phyloP scores from a whole-genome alignment of 2,888 invertebrate genomes.

The Sphinx pinastri region DNA sequence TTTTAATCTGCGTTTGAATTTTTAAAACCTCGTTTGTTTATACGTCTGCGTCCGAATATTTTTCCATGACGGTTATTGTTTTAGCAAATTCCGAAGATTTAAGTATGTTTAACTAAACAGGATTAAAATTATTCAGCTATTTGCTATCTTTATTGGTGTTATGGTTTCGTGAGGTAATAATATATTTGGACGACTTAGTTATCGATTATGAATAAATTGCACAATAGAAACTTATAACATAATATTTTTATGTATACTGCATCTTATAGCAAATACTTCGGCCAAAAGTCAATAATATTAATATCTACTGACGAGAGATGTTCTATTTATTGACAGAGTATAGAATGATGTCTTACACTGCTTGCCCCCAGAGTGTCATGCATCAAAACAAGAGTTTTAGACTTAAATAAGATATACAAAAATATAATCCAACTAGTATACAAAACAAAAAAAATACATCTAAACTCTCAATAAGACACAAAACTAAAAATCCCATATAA shows the following conservation, averaged over 20 bases:
- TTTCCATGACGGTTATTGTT: constrained; percentile 15
- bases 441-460: neutral
- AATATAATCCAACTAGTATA: too few relatives aligned
- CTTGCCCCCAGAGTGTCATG: too few relatives aligned
- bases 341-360: too few relatives aligned
- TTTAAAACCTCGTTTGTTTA: constrained; percentile 5
- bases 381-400: too few relatives aligned
- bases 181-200: neutral
- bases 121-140: neutral
- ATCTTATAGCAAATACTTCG: too few relatives aligned
- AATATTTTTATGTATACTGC: too few relatives aligned
- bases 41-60: constrained; percentile 9
- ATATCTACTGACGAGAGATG: too few relatives aligned
- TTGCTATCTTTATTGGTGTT: neutral
- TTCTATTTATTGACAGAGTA: too few relatives aligned
- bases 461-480: neutral
- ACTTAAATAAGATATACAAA: too few relatives aligned
- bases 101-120: neutral
- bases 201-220: too few relatives aligned
- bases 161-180: neutral
- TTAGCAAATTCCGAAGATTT: neutral
- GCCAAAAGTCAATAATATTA: too few relatives aligned
- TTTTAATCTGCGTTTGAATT: constrained; percentile 14
- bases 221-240: too few relatives aligned
- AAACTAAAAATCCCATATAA: neutral